Conservation (phyloP, 2,888 invertebrate species). For the Hirtodrosophila duncani region DNA sequence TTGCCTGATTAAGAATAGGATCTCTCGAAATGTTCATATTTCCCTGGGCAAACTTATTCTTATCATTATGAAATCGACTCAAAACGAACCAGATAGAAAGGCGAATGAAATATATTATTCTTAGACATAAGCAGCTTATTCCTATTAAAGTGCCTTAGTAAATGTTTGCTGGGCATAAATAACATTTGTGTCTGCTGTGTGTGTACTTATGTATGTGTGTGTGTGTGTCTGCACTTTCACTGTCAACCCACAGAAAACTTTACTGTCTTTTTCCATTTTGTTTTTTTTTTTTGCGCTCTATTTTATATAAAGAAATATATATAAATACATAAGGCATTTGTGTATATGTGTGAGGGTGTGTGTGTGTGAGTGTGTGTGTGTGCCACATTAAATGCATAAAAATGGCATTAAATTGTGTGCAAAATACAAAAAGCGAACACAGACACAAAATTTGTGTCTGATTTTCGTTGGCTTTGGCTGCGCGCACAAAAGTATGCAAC, state of each 20-base stretch:
- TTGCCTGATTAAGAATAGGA: too few species aligned
- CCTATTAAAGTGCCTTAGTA: too few species aligned
- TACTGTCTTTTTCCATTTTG: slow-evolving; percentile 24
- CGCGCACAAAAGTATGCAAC: slow-evolving; percentile 57
- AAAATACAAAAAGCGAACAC: slow-evolving; percentile 65
- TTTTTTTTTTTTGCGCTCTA: not conserved
- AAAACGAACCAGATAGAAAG: too few species aligned
- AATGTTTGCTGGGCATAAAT: too few species aligned
- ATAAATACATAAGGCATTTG: not conserved
- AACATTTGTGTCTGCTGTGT: too few species aligned
- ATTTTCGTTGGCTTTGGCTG: not conserved
- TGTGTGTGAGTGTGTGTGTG: slow-evolving; percentile 17
- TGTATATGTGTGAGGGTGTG: slow-evolving; percentile 2
- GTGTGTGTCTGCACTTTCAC: too few species aligned
- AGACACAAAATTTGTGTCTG: slow-evolving; percentile 15
- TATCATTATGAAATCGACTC: too few species aligned
- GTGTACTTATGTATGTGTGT: too few species aligned
- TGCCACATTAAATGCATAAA: slow-evolving; percentile 63
- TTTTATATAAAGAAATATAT: slow-evolving; percentile 5
- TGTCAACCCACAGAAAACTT: slow-evolving; percentile 51
- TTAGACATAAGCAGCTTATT: too few species aligned
- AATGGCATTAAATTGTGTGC: slow-evolving; percentile 67
- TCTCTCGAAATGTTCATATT: too few species aligned
- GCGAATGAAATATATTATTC: too few species aligned
- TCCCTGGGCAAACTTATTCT: too few species aligned